Evolutionary conservation across 2,113 vertebrate species (phyloP).

Genomic region (Lathamus discolor): DNA sequence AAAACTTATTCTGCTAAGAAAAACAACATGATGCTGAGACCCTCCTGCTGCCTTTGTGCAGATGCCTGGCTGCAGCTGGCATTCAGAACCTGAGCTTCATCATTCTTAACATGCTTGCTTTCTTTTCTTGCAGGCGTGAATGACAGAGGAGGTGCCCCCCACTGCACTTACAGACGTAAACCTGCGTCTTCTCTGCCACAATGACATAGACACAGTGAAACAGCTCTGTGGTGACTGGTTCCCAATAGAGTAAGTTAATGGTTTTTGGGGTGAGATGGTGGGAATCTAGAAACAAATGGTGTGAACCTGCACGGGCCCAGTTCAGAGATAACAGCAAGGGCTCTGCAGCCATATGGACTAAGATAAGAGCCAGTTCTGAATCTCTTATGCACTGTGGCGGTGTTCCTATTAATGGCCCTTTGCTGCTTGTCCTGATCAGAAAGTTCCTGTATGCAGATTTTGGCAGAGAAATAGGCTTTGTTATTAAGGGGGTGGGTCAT

Average conservation of each 20-base stretch:
- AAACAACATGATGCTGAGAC: neutral
- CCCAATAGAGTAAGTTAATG: constrained; percentile 89
- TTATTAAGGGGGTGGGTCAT: neutral
- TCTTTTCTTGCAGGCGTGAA: constrained; percentile 87
- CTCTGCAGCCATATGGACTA: neutral
- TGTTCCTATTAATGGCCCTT: neutral
- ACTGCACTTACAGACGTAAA: constrained; percentile 92
- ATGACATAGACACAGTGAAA: constrained; percentile 99
- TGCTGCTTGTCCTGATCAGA: neutral
- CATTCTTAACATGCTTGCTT: fast-evolving
- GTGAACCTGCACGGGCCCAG: too few species aligned
- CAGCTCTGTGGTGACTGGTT: constrained; percentile 98
- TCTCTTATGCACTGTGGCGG: neutral
- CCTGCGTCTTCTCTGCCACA: constrained; percentile 95
- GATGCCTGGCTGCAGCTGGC: neutral
- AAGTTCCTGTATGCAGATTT: neutral
- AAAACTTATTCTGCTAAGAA: neutral
- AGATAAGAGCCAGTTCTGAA: neutral
- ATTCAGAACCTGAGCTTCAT: neutral
- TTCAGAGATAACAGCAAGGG: neutral
- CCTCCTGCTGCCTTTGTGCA: neutral
- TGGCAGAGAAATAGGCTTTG: neutral
- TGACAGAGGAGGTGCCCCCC: constrained; percentile 95
- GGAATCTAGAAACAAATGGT: neutral
- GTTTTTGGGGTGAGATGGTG: neutral